Percentiles rank a stretch among this genome's conserved stretches.
These are phyloP conservation scores for Callospermophilus lateralis DNA, from an alignment of 2,113 vertebrate species.

Conservation along the genomic window DNA sequence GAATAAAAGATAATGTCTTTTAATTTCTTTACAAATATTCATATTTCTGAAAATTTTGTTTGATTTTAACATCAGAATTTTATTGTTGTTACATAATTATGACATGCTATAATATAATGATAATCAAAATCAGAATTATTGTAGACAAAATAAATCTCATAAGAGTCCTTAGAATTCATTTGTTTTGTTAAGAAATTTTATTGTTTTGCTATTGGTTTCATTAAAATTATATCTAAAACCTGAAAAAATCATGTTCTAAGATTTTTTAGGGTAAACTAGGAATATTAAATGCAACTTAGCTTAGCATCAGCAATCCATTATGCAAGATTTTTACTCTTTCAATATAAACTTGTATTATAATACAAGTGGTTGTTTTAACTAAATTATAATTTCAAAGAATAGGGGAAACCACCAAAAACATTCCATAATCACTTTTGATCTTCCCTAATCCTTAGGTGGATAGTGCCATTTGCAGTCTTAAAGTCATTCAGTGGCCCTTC, in stretches of 20 bases:
- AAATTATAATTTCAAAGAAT: not conserved
- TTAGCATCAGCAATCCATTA: not conserved
- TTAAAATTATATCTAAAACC: not conserved
- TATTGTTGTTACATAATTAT: not conserved
- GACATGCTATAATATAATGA: not conserved
- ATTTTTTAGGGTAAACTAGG: not conserved
- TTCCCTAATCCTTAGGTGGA: not conserved
- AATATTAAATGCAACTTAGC: not conserved
- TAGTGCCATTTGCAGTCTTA: not conserved
- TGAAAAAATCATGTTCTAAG: not conserved
- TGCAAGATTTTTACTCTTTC: not conserved
- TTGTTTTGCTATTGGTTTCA: not conserved
- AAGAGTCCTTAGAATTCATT: not conserved
- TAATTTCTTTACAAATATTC: not conserved
- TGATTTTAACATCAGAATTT: not conserved
- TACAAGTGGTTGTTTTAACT: not conserved
- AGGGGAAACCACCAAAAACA: not conserved
- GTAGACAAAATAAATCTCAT: not conserved
- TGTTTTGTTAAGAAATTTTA: not conserved
- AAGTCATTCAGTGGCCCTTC: not conserved
- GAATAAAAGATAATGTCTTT: not conserved
- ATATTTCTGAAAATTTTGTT: not conserved
- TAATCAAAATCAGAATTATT: not conserved
- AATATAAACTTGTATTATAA: not conserved
- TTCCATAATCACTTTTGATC: not conserved